phyloP scores from a whole-genome alignment of 2,113 vertebrate species.

The Nanorana parkeri region DNA sequence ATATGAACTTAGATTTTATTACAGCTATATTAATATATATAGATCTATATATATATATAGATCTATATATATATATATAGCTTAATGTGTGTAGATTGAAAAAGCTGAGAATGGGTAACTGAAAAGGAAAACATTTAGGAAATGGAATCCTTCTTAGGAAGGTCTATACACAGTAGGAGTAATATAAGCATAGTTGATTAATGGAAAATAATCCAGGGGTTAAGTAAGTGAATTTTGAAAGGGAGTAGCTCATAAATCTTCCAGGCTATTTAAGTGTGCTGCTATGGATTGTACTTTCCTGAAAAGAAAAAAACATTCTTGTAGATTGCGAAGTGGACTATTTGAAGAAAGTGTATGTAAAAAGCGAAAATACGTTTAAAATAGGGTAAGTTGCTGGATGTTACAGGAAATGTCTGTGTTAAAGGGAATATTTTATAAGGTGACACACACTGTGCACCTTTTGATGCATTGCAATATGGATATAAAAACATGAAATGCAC shows the following conservation, averaged over 20 bases:
- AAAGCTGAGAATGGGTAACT: slow-evolving; percentile 19
- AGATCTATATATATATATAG: too few relatives aligned
- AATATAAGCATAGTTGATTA: slow-evolving; percentile 48
- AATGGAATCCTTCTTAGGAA: background rate
- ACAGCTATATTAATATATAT: background rate
- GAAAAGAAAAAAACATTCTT: background rate
- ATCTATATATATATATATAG: too few relatives aligned
- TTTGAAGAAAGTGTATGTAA: background rate
- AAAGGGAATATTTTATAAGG: too few relatives aligned
- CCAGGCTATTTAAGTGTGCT: slow-evolving; percentile 20
- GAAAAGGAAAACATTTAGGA: background rate
- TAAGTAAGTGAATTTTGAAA: slow-evolving; percentile 48
- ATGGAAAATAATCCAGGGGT: slow-evolving; percentile 43
- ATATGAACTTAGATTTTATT: too few relatives aligned
- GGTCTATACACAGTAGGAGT: slow-evolving; percentile 38
- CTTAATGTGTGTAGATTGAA: background rate
- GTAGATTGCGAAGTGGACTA: slow-evolving; percentile 14
- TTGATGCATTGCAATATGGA: too few relatives aligned
- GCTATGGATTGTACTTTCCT: slow-evolving; percentile 10
- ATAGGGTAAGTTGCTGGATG: too few relatives aligned
- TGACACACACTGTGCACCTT: too few relatives aligned
- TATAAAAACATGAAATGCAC: too few relatives aligned
- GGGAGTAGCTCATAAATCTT: slow-evolving; percentile 43
- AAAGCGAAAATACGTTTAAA: background rate
- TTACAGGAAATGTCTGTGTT: too few relatives aligned